These are phyloP conservation scores for Setipinna tenuifilis DNA, from an alignment of 2,797 vertebrate species.

Conservation along the genomic window DNA sequence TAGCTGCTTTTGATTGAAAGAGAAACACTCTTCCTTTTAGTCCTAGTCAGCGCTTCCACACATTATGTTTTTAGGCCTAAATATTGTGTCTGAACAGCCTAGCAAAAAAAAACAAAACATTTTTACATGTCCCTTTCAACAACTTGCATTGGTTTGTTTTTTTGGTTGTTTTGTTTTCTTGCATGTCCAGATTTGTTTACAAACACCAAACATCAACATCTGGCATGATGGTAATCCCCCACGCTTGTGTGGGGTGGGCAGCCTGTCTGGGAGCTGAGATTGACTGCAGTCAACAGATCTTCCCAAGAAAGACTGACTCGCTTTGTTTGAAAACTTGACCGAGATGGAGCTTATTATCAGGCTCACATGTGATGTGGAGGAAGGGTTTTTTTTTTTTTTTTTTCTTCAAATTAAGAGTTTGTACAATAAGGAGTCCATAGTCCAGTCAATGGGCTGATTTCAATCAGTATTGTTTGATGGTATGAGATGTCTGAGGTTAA, in stretches of 20 bases:
- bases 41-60: background rate
- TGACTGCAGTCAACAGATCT: background rate
- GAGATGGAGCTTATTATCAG: background rate
- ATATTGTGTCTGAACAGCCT: background rate
- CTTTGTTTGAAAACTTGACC: background rate
- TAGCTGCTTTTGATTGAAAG: background rate
- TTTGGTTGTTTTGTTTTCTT: too few species aligned
- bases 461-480: background rate
- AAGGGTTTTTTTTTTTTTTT: too few species aligned
- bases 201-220: conserved; percentile 25
- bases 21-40: background rate
- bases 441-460: background rate
- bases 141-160: background rate
- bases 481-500: background rate
- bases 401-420: background rate
- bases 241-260: background rate
- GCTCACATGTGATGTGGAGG: background rate
- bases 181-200: conserved; percentile 17
- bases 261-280: background rate
- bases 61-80: background rate
- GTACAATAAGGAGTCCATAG: too few species aligned
- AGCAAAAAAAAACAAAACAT: background rate
- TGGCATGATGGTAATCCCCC: conserved; percentile 27
- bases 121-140: background rate
- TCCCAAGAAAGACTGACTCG: background rate